These are phyloP conservation scores for Fabriciana adippe DNA, from an alignment of 2,888 invertebrate genomes.

Conservation along the genomic window DNA sequence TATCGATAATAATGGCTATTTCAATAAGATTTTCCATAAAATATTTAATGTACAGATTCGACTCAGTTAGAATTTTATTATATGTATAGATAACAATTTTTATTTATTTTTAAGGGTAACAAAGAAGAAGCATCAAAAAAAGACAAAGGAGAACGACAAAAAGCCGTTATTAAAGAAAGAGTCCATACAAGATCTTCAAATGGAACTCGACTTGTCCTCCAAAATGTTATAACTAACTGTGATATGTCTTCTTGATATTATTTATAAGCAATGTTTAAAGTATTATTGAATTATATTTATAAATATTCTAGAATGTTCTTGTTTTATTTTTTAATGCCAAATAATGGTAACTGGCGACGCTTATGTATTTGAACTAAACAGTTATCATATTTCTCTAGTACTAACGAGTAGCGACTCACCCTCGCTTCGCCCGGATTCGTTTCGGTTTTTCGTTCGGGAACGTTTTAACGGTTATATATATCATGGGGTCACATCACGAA, in stretches of 20 bases:
- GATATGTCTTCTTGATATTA: constrained; percentile 58
- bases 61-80: too few species aligned
- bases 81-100: not conserved
- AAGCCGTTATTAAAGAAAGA: constrained; percentile 80
- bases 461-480: too few species aligned
- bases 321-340: not conserved
- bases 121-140: constrained; percentile 83
- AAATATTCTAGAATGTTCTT: constrained; percentile 43
- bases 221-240: constrained; percentile 78
- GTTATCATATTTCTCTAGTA: too few species aligned
- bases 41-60: too few species aligned
- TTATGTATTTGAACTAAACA: too few species aligned
- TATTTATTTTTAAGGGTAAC: constrained; percentile 61
- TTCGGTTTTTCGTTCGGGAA: too few species aligned
- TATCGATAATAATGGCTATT: too few species aligned
- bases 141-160: constrained; percentile 82
- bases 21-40: too few species aligned
- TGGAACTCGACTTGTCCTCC: constrained; percentile 72
- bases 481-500: too few species aligned
- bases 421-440: too few species aligned
- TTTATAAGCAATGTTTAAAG: constrained; percentile 56
- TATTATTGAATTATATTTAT: constrained; percentile 70
- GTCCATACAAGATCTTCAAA: constrained; percentile 74
- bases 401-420: too few species aligned
- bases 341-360: too few species aligned